Conservation (phyloP, 2,797 vertebrate genomes). For the Phataginus tetradactyla region DNA sequence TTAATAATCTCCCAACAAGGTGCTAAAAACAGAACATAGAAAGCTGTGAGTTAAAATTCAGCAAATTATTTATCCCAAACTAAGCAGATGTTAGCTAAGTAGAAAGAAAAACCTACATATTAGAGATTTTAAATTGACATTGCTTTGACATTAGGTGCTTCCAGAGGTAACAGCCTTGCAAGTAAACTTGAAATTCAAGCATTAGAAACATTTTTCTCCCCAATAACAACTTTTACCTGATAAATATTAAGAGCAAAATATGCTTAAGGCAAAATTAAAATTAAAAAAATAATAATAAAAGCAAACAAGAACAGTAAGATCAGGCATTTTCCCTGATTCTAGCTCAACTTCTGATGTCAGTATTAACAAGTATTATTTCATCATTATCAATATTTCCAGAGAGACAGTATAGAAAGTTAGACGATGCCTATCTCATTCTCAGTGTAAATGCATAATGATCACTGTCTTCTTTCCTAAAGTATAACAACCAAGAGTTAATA, state of each 20-base stretch:
- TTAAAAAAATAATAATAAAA: not conserved
- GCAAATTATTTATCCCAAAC: not conserved
- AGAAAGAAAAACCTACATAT: not conserved
- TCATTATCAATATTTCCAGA: not conserved
- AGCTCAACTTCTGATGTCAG: not conserved
- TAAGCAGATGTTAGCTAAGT: not conserved
- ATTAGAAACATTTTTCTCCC: not conserved
- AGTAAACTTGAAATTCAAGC: not conserved
- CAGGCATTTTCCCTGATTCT: not conserved
- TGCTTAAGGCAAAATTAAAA: not conserved
- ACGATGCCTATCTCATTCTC: not conserved
- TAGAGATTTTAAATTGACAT: not conserved
- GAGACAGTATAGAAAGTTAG: not conserved
- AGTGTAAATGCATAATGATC: not conserved
- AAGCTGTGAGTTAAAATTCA: not conserved
- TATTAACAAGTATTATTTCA: not conserved
- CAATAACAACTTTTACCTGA: not conserved
- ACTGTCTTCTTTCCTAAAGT: not conserved
- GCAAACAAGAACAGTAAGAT: not conserved
- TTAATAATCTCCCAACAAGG: not conserved
- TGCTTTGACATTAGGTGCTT: not conserved
- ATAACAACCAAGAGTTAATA: not conserved
- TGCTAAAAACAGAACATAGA: not conserved
- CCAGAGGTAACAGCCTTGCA: not conserved
- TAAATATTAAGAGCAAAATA: not conserved